Evolutionary conservation across 2,797 vertebrate species (phyloP), one percentile per base, ranked within the genome.

Genomic region (Sylvilagus floridanus): DNA sequence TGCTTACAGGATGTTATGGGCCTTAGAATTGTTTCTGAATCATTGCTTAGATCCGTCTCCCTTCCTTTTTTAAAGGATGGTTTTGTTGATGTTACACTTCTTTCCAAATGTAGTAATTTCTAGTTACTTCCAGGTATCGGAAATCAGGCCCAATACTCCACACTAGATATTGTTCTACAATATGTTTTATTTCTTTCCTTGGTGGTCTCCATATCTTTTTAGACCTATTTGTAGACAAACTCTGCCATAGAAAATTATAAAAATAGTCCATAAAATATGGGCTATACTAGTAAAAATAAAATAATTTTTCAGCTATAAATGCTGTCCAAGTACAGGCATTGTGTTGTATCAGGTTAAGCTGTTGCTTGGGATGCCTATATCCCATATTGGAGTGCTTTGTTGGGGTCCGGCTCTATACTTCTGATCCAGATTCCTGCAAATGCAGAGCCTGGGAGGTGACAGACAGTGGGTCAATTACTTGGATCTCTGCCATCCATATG

Each of bases 161-260:
- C 7, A 13, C 6, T 57, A 79, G n/a, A 32, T 8, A 35, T 47
- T 35, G 4, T 52, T 84, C 16, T 87, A 37, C 42, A 79, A 1
- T 63, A 3, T 57, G 24, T 57, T 76, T 7, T 62, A 17, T 78
- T 62, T 72, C 26, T 68, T 93, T 93, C 30, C 5, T 93, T 7
- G 32, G 7, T 85, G 17, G 0, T 26, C 7, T 82, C 21, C 32
- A 35, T 50, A 32, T 37, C 8, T 88, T 85, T 86, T 21, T 73
- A 28, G 8, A 26, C 2, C 2, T 65, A 54, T 69, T 60, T 84
- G 4, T 47, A 16, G 37, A 60, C 65, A 88, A 68, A 0, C 13
- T 96, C 37, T 92, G 19, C 13, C 21, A 57, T 3, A 35, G 4
- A 32, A 90, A 62, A 92, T 73, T n/a, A 52, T 73, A 81, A 95